These are phyloP conservation scores for Cryptoprocta ferox DNA, from an alignment of 2,797 vertebrate species.

Conservation along the genomic window DNA sequence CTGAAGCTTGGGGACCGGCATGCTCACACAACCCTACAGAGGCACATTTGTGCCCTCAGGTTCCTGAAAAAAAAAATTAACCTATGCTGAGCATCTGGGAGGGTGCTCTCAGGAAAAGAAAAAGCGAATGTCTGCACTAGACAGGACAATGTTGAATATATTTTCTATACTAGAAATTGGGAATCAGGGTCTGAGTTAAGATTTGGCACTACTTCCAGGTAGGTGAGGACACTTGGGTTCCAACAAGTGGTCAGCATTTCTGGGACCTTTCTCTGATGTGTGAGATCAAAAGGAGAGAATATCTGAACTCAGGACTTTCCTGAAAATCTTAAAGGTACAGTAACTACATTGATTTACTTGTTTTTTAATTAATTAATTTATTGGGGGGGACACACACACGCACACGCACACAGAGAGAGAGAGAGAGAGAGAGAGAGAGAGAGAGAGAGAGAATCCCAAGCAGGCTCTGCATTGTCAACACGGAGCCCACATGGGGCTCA, in stretches of 20 bases:
- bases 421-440: too few relatives aligned
- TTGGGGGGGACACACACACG: too few relatives aligned
- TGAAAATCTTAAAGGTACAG: neutral
- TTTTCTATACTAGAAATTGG: neutral
- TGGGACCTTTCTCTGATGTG: neutral
- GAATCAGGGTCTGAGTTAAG: neutral
- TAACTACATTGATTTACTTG: neutral
- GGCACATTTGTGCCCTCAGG: neutral
- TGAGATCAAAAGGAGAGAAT: constrained; percentile 10
- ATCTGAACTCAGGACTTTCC: neutral
- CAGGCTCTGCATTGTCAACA: too few relatives aligned
- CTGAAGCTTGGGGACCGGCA: neutral
- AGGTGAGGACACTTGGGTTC: neutral
- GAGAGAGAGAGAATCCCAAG: too few relatives aligned
- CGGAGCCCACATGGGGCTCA: too few relatives aligned
- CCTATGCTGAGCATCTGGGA: constrained; percentile 2
- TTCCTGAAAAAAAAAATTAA: neutral
- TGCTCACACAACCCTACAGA: neutral
- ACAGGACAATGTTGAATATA: neutral
- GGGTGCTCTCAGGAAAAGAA: neutral
- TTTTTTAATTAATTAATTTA: too few relatives aligned
- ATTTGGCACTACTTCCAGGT: neutral
- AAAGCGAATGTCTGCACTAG: neutral
- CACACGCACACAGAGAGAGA: too few relatives aligned
- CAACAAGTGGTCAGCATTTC: neutral